phyloP scores from a whole-genome alignment of 2,888 invertebrate genomes.

The Apotomis capreana region DNA sequence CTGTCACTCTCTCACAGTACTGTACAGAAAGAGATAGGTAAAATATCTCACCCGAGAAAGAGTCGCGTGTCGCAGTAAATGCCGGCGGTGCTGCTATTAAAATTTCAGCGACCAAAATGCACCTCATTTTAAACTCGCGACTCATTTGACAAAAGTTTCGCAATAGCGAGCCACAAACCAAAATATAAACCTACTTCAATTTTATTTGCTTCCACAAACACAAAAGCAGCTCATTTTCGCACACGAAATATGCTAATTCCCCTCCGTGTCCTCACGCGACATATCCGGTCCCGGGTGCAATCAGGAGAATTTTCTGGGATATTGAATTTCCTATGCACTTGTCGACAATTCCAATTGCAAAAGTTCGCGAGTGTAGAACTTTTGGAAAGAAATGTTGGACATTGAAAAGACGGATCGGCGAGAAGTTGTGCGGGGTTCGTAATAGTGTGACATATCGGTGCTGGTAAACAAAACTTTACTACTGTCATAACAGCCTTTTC shows the following conservation, averaged over 20 bases:
- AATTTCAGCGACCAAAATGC: no score
- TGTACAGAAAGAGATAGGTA: no score
- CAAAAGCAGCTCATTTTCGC: constrained; percentile 24
- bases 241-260: constrained; percentile 22
- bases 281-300: constrained; percentile 10
- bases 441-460: neutral
- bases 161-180: constrained; percentile 4
- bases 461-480: neutral
- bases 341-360: neutral
- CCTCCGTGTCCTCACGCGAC: constrained; percentile 19
- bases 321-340: constrained; percentile 11
- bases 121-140: constrained; percentile 11
- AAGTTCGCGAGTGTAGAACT: constrained; percentile 16
- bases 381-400: neutral
- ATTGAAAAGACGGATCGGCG: constrained; percentile 16
- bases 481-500: neutral
- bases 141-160: constrained; percentile 14
- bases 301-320: neutral
- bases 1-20: no score
- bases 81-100: no score
- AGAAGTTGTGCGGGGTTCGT: neutral
- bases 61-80: no score
- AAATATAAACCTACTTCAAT: constrained; percentile 14
- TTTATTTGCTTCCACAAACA: constrained; percentile 11
- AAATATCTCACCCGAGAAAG: no score